Base-by-base conservation (phyloP, 2,113 vertebrate species). In the Cygnus atratus region DNA sequence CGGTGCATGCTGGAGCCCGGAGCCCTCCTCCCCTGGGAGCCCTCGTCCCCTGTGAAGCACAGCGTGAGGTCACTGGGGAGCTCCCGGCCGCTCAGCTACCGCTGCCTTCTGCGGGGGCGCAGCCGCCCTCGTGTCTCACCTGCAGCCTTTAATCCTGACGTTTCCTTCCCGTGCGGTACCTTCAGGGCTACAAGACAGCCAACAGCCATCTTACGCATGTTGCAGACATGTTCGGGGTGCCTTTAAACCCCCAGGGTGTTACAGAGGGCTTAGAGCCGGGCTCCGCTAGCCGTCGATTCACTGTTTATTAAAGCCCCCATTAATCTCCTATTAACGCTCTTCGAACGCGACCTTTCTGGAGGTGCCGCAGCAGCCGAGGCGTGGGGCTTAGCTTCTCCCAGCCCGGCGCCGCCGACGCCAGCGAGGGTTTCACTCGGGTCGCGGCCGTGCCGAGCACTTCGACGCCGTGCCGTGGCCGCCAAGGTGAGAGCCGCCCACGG, bases 241-340 rank as follows among this genome's bases (percentile, higher is more conserved):
- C 37, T 81, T 63, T 41, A 43, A 87, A 70, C 77, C 80, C 88
- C 84, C 10, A 13, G 26, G 43, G 65, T 84, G 92, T 88, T 78
- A 50, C 10, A 52, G 73, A 1, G 35, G 88, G 65, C 43, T 92
- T 48, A 83, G 35, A 80, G 55, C 57, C 10, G 41, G 91, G 83
- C 80, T 93, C 75, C 84, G 21, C 88, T 74, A 78, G 62, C 2
- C 0, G 50, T 37, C 35, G 12, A 59, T 77, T 94, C 65, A 13
- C 73, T 88, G 44, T 84, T 96, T 75, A 75, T 93, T 93, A 88
- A 89, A 95, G 61, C 48, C 73, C 52, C 73, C 16, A 75, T 91
- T 93, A 84, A 95, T 93, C 85, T 79, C 33, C 7, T 31, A 35
- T 84, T 94, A 88, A 80, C 50, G 67, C 79, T 88, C 57, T 67